A percentile compares a stretch with the other conserved stretches of the same genome.
Evolutionary conservation across 2,888 invertebrate species (phyloP).

Genomic region (Standfussiana lucernea): DNA sequence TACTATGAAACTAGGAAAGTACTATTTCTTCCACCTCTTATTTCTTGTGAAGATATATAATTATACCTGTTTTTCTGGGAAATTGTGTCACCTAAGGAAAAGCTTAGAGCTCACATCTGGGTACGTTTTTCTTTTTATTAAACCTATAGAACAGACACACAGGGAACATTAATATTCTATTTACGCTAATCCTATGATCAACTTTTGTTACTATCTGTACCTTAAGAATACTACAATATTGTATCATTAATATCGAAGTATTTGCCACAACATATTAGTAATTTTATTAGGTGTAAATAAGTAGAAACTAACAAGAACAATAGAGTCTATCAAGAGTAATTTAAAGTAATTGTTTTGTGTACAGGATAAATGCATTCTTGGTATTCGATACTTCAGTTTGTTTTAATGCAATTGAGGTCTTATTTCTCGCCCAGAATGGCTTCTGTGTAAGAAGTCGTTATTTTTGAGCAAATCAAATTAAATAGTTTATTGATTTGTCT

Average conservation of each 20-base stretch:
- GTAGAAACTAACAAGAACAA: not conserved
- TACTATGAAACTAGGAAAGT: not conserved
- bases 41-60: not conserved
- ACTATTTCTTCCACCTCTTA: not conserved
- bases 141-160: too few species aligned
- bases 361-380: not conserved
- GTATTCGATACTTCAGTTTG: not conserved
- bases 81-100: not conserved
- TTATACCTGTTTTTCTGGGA: not conserved
- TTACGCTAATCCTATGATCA: not conserved
- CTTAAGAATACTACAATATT: not conserved
- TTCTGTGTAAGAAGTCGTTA: not conserved
- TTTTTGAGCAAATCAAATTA: not conserved
- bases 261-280: not conserved
- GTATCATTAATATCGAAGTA: not conserved
- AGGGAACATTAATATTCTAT: not conserved
- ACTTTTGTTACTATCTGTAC: not conserved
- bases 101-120: not conserved
- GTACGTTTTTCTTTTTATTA: not conserved
- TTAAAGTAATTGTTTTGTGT: conserved; percentile 2
- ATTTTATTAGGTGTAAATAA: not conserved
- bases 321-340: not conserved
- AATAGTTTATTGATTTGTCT: not conserved
- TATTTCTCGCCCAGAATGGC: not conserved
- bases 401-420: not conserved